phyloP scores from a whole-genome alignment of 2,797 vertebrate species.

The Eupleurogrammus muticus region DNA sequence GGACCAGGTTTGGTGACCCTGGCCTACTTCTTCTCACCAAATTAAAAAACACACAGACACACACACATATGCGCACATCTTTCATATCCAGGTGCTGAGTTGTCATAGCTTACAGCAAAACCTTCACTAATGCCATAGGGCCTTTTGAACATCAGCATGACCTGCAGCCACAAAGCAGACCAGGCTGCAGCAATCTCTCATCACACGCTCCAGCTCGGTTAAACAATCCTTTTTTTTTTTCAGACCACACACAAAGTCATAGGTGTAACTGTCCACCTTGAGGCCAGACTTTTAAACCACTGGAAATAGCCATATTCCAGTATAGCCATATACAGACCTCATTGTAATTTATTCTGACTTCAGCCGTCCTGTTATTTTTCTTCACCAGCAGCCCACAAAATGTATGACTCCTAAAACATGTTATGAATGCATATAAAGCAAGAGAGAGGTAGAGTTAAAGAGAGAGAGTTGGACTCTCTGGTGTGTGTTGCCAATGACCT shows the following conservation, averaged over 20 bases:
- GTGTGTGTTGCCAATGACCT: conserved; percentile 64
- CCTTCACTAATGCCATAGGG: conserved; percentile 24
- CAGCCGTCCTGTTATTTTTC: not conserved
- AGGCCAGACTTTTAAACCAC: conserved; percentile 32
- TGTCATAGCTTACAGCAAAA: not conserved
- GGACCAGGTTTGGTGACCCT: no score
- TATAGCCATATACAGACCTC: no score
- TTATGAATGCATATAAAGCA: conserved; percentile 18
- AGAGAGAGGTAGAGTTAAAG: conserved; percentile 16
- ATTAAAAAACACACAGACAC: not conserved
- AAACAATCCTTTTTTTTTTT: conserved; percentile 48
- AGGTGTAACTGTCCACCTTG: conserved; percentile 36
- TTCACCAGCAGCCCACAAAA: conserved; percentile 11
- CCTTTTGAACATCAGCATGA: conserved; percentile 37
- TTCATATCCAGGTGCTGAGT: no score
- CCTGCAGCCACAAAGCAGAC: conserved; percentile 28
- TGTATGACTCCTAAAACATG: conserved; percentile 38
- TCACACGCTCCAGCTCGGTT: conserved; percentile 47
- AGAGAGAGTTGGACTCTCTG: conserved; percentile 30
- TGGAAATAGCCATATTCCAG: conserved; percentile 28
- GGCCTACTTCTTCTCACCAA: not conserved
- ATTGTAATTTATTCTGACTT: conserved; percentile 16
- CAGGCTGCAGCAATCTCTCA: conserved; percentile 45
- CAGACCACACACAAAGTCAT: conserved; percentile 40
- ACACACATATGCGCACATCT: no score